Evolutionary conservation across 2,113 vertebrate species (phyloP).

Genomic region (Melanostigma gelatinosum): DNA sequence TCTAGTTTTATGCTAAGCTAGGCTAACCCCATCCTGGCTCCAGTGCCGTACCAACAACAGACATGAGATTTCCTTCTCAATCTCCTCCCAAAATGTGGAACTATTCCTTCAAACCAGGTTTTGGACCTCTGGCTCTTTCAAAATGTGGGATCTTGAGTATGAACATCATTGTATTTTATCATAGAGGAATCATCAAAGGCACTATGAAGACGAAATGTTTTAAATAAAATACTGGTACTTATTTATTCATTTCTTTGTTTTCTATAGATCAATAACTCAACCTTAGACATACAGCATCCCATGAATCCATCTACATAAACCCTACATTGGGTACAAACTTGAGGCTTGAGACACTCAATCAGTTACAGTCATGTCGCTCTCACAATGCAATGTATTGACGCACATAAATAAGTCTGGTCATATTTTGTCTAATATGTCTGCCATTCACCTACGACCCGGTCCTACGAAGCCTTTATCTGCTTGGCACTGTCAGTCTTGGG

Average conservation of each 20-base stretch:
- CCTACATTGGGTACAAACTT: slow-evolving; percentile 1
- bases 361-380: background rate
- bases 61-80: background rate
- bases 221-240: background rate
- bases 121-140: background rate
- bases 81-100: background rate
- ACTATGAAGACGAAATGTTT: background rate
- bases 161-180: background rate
- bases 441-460: background rate
- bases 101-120: slow-evolving; percentile 9
- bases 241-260: background rate
- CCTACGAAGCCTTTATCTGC: slow-evolving; percentile 81
- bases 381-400: background rate
- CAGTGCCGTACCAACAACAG: background rate
- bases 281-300: background rate
- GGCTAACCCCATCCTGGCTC: background rate
- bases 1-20: slow-evolving; percentile 4
- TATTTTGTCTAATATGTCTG: background rate
- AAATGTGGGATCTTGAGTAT: background rate
- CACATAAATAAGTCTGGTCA: slow-evolving; percentile 39
- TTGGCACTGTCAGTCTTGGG: slow-evolving; percentile 74
- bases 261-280: background rate
- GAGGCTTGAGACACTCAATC: slow-evolving; percentile 5
- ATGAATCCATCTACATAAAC: background rate
- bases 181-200: background rate